A percentile compares a stretch with the other conserved stretches of the same genome.
These are phyloP conservation scores for Leptopilina syphax DNA, from an alignment of 2,888 invertebrate genomes.

Conservation along the genomic window DNA sequence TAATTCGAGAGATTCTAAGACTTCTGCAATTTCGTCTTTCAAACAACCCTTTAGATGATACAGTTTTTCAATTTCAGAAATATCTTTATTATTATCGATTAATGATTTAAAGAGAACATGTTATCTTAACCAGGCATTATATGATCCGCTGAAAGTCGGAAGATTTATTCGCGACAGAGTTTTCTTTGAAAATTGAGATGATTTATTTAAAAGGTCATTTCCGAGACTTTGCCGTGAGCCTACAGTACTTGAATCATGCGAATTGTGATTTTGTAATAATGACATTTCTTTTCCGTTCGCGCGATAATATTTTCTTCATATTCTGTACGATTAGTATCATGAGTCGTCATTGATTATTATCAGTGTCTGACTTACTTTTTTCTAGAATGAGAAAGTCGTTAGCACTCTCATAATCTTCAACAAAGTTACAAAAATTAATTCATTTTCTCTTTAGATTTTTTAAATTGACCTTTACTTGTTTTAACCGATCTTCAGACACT, in stretches of 20 bases:
- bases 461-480: too few relatives aligned
- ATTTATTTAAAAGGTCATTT: not conserved
- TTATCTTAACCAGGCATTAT: conserved; percentile 45
- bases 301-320: too few relatives aligned
- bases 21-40: conserved; percentile 44
- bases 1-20: conserved; percentile 45
- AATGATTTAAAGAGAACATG: not conserved
- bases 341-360: not conserved
- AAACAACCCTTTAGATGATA: not conserved
- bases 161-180: conserved; percentile 45
- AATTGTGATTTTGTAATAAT: not conserved
- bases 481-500: too few relatives aligned
- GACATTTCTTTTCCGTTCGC: too few relatives aligned
- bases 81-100: not conserved
- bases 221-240: not conserved
- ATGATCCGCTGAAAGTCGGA: conserved; percentile 48
- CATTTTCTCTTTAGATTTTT: too few relatives aligned
- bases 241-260: not conserved
- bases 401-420: not conserved
- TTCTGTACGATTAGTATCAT: too few relatives aligned
- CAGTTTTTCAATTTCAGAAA: not conserved
- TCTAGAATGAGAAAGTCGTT: not conserved
- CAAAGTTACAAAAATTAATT: not conserved
- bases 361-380: conserved; percentile 10
- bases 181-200: not conserved